Conservation (phyloP, 2,888 invertebrate genomes). For the Platycheirus rosarum region DNA sequence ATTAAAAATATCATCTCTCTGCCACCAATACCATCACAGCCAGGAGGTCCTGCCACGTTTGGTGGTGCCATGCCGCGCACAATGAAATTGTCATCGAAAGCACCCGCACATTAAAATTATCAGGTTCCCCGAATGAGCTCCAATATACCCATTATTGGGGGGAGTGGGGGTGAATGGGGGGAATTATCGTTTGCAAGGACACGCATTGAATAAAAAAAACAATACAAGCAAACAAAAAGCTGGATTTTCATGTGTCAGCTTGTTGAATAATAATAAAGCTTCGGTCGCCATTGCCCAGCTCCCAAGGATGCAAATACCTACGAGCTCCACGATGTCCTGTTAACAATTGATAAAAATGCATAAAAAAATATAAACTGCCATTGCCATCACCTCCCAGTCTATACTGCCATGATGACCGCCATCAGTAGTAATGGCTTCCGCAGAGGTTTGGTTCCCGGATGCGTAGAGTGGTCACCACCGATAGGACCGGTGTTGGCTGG, state of each 20-base stretch:
- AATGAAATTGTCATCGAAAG: slow-evolving; percentile 72
- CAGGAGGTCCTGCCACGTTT: slow-evolving; percentile 45
- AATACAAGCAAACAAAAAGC: slow-evolving; percentile 30
- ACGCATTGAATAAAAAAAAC: slow-evolving; percentile 46
- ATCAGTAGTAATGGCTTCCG: slow-evolving; percentile 67
- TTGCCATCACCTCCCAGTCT: slow-evolving; percentile 6
- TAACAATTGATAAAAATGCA: slow-evolving; percentile 62
- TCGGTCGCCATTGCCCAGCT: slow-evolving; percentile 12
- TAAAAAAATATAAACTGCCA: slow-evolving; percentile 41
- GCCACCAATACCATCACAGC: slow-evolving; percentile 9
- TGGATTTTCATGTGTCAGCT: slow-evolving; percentile 72
- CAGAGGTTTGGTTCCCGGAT: slow-evolving; percentile 59
- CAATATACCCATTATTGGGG: slow-evolving; percentile 62
- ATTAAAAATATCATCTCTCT: slow-evolving; percentile 69
- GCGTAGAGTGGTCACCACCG: slow-evolving; percentile 62
- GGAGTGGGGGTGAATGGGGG: no score
- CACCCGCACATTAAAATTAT: slow-evolving; percentile 70
- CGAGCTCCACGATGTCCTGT: slow-evolving; percentile 27
- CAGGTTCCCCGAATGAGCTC: slow-evolving; percentile 52
- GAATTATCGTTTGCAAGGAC: slow-evolving; percentile 66
- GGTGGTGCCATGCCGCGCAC: slow-evolving; percentile 11
- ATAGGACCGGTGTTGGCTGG: slow-evolving; percentile 26
- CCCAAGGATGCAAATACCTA: slow-evolving; percentile 23
- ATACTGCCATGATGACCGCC: slow-evolving; percentile 28
- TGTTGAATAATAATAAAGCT: slow-evolving; percentile 73